Evolutionary conservation across 2,888 invertebrate genomes (phyloP).

Genomic region (Cotesia congregata): DNA sequence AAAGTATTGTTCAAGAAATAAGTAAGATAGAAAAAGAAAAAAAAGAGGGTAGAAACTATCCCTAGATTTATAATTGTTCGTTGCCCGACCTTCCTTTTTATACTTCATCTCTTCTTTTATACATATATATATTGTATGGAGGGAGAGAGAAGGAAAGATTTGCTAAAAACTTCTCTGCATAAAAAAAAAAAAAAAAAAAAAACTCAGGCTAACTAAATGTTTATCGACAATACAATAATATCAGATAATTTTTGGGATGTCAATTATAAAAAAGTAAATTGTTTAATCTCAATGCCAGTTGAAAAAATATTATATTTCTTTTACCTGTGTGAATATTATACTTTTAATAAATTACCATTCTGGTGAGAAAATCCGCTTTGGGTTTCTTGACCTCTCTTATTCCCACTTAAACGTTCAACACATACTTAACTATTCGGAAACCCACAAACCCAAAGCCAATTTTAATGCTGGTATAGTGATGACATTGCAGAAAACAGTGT

Average conservation of each 20-base stretch:
- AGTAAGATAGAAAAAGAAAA: constrained; percentile 26
- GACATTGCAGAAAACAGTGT: not conserved
- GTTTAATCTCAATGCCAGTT: not conserved
- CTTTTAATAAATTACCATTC: not conserved
- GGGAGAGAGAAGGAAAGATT: too few species aligned
- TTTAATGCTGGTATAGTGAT: not conserved
- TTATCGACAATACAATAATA: not conserved
- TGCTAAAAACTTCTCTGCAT: too few species aligned
- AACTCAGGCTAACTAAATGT: too few species aligned
- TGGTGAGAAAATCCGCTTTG: not conserved
- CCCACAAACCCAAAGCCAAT: not conserved
- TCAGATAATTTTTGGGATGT: constrained; percentile 7
- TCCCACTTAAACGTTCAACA: not conserved
- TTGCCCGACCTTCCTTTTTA: constrained; percentile 45
- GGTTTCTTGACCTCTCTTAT: not conserved
- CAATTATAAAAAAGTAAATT: not conserved
- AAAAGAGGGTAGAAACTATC: constrained; percentile 34
- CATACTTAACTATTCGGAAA: not conserved
- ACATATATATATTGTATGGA: constrained; percentile 23
- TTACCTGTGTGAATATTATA: not conserved
- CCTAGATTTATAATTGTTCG: constrained; percentile 42
- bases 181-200: too few species aligned
- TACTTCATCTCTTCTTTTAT: constrained; percentile 12
- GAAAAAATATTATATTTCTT: not conserved
- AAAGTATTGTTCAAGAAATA: constrained; percentile 34